Base-by-base conservation (phyloP, 2,113 vertebrate species). In the Tetraodon nigroviridis region DNA sequence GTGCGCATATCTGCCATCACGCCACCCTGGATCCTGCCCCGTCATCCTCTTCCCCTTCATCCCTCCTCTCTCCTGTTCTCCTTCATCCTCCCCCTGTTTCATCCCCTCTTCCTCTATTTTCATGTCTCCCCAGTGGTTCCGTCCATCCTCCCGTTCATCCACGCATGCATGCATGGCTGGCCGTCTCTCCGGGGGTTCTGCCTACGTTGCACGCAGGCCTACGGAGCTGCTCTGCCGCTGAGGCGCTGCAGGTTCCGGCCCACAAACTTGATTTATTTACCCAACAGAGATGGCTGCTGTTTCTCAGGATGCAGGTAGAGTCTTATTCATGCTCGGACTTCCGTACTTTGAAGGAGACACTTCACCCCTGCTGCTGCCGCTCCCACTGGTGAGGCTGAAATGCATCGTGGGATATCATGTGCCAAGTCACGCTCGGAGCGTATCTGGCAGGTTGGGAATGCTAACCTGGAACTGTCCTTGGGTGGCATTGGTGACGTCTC, bases 1-100 rank as follows among this genome's bases (percentile, higher is more conserved):
- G 84, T 79, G 80, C 88, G 91, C 89, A 90, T 90, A 91, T 89
- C 89, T 91, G 85, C 90, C 90, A 90, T 90, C 87, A 84, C 84
- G 83, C 78, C 60, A 55, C 66, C 84, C 82, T 58, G 56, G 24
- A 27, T 60, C 45, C 83, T 83, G 77, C 72, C 65, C 55, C 56
- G 57, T 47, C 44, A 75, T 60, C 51, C 50, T 47, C 44, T 77
- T 60, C 51, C 50, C 61, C 56, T 53, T 27, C 19, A 17, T 54
- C 40, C 56, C 42, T 6, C 42, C 0, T 16, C 12, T 44, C 42
- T 14, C 42, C 12, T 14, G 12, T 44, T 44, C 42, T 14, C 15
- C 16, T 44, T 6, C 42, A 12, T 44, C 42, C 3, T 3, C 16
- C 20, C 59, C 51, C 59, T 56, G 22, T 56, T 22, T 24, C 29